Evolutionary conservation across 1,140 invertebrate genomes (phyloP), one percentile per base, ranked within the genome.

Genomic region (Drosophila orosa): DNA sequence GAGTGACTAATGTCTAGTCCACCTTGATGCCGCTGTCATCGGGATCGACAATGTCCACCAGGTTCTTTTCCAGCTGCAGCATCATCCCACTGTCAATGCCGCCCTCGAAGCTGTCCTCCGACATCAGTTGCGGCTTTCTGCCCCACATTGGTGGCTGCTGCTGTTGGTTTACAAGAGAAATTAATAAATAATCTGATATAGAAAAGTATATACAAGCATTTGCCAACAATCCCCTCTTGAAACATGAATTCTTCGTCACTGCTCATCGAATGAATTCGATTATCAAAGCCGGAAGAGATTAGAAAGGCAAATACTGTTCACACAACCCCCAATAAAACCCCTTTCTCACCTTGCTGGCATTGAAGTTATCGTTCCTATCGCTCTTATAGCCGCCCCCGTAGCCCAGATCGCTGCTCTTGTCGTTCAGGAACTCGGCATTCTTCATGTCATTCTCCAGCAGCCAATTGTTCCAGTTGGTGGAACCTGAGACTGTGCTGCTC

Each of bases 11-110:
- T 25, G 15, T 12, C 33, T 78, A 83, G 40, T 91, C 86, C 71
- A 91, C 57, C 54, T 91, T 91, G 52, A 91, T 91, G 47, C 90
- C 90, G 52, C 90, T 91, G 42, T 91, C 90, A 68, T 91, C 90
- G 9, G 83, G 77, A 76, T 77, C 90, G 35, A 91, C 90, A 63
- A 91, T 91, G 40, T 91, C 86, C 27, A 84, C 78, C 27, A 91
- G 60, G 37, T 91, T 90, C 58, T 90, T 81, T 54, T 91, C 90
- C 73, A 90, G 58, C 61, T 90, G 89, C 22, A 60, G 74, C 89
- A 91, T 90, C 87, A 84, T 90, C 8, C 85, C 75, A 47, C 78
- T 90, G 59, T 90, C 85, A 44, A 90, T 90, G 78, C 86, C 85
- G 37, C 86, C 86, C 57, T 90, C 85, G 31, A 90, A 79, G 29